Percentiles rank a stretch among this genome's conserved stretches.
Conservation (phyloP, 2,113 vertebrate species). For the Tursiops truncatus region DNA sequence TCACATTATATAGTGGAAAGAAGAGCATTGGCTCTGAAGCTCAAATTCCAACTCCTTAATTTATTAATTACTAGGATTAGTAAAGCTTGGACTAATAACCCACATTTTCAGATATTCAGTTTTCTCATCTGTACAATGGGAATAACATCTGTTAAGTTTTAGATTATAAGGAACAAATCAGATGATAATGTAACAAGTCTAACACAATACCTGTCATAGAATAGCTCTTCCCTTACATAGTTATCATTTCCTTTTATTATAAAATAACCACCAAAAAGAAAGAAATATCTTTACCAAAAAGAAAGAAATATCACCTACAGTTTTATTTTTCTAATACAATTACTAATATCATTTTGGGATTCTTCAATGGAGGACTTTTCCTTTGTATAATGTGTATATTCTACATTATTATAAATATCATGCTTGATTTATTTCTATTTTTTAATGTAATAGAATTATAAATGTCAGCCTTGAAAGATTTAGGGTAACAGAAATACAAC, state of each 20-base stretch:
- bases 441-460: neutral
- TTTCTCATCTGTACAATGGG: neutral
- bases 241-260: neutral
- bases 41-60: neutral
- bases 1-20: neutral
- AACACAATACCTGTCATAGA: neutral
- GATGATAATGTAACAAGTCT: neutral
- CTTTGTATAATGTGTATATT: neutral
- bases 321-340: neutral
- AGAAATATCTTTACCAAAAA: neutral
- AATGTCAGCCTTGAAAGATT: neutral
- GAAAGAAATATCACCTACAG: neutral
- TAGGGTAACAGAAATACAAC: neutral
- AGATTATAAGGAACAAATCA: neutral
- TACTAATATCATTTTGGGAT: neutral
- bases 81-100: neutral
- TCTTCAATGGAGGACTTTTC: neutral
- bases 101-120: neutral
- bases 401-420: neutral
- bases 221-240: neutral
- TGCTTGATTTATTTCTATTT: neutral
- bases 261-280: neutral
- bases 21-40: neutral
- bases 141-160: neutral
- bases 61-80: neutral